phyloP scores from a whole-genome alignment of 2,113 vertebrate species.

The Madoqua kirkii region DNA sequence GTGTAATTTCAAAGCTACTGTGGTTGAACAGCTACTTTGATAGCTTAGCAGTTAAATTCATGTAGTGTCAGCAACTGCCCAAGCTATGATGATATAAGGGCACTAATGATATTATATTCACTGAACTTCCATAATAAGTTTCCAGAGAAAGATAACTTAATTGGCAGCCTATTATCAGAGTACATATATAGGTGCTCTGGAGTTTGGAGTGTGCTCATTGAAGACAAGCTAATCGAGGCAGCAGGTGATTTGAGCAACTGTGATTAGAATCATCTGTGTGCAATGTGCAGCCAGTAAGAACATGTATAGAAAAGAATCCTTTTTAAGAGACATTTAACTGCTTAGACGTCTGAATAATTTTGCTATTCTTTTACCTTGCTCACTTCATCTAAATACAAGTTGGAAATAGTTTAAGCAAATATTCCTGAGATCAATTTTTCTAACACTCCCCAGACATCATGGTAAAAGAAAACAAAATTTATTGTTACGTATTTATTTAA shows the following conservation, averaged over 20 bases:
- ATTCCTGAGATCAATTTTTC: not conserved
- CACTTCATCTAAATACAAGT: not conserved
- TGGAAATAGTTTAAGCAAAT: not conserved
- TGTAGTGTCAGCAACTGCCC: slow-evolving; percentile 57
- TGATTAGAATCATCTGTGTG: slow-evolving; percentile 45
- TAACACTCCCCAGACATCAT: not conserved
- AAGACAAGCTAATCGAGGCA: slow-evolving; percentile 58
- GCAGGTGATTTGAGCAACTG: slow-evolving; percentile 51
- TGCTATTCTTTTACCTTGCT: not conserved
- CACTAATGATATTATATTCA: slow-evolving; percentile 66
- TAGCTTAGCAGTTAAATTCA: slow-evolving; percentile 43
- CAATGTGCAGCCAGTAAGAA: slow-evolving; percentile 53
- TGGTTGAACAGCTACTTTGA: slow-evolving; percentile 27
- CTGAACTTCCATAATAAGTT: slow-evolving; percentile 71
- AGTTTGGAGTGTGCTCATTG: not conserved
- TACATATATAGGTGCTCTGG: slow-evolving; percentile 60
- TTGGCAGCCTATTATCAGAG: slow-evolving; percentile 72
- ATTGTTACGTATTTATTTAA: not conserved
- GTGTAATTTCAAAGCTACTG: slow-evolving; percentile 8
- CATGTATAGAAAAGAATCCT: slow-evolving; percentile 43
- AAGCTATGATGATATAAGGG: not conserved
- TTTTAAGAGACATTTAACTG: slow-evolving; percentile 53
- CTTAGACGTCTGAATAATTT: slow-evolving; percentile 43
- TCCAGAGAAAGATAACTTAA: slow-evolving; percentile 74
- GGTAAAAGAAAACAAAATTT: not conserved